Conservation (phyloP, 2,113 vertebrate species). For the Entomyzon cyanotis region DNA sequence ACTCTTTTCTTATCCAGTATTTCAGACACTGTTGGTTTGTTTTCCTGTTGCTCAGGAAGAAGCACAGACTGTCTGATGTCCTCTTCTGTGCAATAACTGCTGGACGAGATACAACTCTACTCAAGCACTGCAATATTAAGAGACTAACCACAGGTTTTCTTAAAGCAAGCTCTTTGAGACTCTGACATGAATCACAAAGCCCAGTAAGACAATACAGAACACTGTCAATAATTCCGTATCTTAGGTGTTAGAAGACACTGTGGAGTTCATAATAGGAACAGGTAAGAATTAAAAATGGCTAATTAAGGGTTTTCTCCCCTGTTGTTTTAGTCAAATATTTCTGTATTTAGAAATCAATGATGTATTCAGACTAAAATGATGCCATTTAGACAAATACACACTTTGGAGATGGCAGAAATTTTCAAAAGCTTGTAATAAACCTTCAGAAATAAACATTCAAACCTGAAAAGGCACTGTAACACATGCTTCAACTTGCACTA, state of each 20-base stretch:
- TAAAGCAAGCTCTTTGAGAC: background rate
- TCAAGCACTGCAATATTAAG: background rate
- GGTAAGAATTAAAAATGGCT: background rate
- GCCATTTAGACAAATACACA: background rate
- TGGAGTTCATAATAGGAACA: background rate
- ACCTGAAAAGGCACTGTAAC: background rate
- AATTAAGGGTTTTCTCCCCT: accelerated
- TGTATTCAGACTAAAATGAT: background rate
- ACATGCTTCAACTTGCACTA: background rate
- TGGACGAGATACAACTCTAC: background rate
- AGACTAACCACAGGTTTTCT: background rate
- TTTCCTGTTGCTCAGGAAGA: background rate
- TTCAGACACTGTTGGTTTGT: background rate
- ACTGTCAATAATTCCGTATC: background rate
- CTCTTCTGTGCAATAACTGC: background rate
- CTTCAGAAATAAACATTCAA: background rate
- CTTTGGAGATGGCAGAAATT: background rate
- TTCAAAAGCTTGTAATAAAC: background rate
- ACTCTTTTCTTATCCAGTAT: background rate
- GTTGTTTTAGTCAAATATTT: background rate
- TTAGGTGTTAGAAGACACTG: background rate
- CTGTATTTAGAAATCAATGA: background rate
- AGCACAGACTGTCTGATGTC: background rate
- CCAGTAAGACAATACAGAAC: background rate
- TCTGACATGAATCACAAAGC: background rate